A percentile compares a stretch with the other conserved stretches of the same genome.
Conservation (phyloP, 2,797 vertebrate genomes). For the Anguilla obscura region DNA sequence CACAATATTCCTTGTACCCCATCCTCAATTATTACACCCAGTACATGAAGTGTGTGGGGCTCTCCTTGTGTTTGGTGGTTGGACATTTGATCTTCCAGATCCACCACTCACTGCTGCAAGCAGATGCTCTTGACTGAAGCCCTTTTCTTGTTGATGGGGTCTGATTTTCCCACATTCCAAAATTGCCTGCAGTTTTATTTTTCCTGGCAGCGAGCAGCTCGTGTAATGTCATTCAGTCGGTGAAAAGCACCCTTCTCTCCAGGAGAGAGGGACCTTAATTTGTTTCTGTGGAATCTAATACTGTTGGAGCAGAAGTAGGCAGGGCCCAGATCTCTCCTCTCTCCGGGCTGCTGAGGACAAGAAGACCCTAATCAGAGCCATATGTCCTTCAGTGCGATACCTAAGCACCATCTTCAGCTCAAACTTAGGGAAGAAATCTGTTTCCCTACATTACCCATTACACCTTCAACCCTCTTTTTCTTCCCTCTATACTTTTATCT, state of each 20-base stretch:
- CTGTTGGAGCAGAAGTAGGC: conserved; percentile 55
- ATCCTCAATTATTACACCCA: background rate
- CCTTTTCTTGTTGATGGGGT: conserved; percentile 51
- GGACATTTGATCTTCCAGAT: conserved; percentile 17
- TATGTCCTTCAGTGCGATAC: conserved; percentile 32
- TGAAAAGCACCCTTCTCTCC: conserved; percentile 66
- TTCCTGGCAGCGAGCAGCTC: conserved; percentile 67
- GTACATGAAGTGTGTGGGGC: background rate
- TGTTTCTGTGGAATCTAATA: conserved; percentile 61
- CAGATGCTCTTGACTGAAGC: conserved; percentile 37
- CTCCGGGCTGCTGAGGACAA: conserved; percentile 40
- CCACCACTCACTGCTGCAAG: background rate
- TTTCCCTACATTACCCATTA: background rate
- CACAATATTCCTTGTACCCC: background rate
- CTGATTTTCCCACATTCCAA: conserved; percentile 60
- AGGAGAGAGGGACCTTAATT: conserved; percentile 61
- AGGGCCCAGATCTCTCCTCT: conserved; percentile 27
- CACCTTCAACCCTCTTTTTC: background rate
- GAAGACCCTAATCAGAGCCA: conserved; percentile 66
- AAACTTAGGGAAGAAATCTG: background rate
- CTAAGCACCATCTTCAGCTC: conserved; percentile 34
- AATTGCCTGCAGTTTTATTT: conserved; percentile 68
- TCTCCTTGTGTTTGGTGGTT: background rate
- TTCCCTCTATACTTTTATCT: conserved; percentile 38
- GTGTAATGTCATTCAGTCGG: conserved; percentile 64